Conservation (phyloP, 2,797 vertebrate genomes). For the Knipowitschia caucasica region DNA sequence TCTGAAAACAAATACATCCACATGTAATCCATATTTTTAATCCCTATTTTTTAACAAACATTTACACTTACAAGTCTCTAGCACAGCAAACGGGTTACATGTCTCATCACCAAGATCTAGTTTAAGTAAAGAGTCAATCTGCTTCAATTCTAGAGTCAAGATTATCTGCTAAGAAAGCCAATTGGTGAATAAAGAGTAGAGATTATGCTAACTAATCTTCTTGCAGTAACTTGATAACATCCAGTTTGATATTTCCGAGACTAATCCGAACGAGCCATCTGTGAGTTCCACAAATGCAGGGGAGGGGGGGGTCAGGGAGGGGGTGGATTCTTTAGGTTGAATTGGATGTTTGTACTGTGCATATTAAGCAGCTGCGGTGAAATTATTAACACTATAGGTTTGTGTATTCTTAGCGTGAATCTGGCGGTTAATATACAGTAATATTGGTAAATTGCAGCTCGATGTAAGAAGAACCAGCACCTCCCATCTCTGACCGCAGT, state of each 20-base stretch:
- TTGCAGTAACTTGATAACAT: slow-evolving; percentile 63
- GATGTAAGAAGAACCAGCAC: background rate
- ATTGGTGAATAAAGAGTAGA: slow-evolving; percentile 45
- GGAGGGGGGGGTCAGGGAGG: slow-evolving; percentile 9
- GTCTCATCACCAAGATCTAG: slow-evolving; percentile 12
- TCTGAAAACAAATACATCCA: slow-evolving; percentile 72
- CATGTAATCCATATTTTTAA: no score
- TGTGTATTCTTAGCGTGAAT: slow-evolving; percentile 18
- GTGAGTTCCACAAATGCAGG: slow-evolving; percentile 44
- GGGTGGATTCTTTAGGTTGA: slow-evolving; percentile 20
- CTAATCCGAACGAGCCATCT: slow-evolving; percentile 74
- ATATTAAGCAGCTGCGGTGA: slow-evolving; percentile 31
- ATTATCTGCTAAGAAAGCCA: slow-evolving; percentile 37
- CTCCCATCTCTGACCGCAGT: slow-evolving; percentile 11
- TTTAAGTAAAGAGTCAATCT: slow-evolving; percentile 13
- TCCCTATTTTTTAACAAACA: no score
- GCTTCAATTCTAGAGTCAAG: slow-evolving; percentile 32
- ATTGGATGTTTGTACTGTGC: slow-evolving; percentile 17
- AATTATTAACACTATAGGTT: slow-evolving; percentile 19
- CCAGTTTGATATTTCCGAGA: slow-evolving; percentile 65
- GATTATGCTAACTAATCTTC: slow-evolving; percentile 67
- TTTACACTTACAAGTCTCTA: background rate
- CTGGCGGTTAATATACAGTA: background rate
- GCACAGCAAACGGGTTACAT: background rate
- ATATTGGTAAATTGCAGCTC: background rate